These are phyloP conservation scores for Ommatoiulus sabulosus DNA, from an alignment of 2,888 invertebrate genomes.

Conservation along the genomic window DNA sequence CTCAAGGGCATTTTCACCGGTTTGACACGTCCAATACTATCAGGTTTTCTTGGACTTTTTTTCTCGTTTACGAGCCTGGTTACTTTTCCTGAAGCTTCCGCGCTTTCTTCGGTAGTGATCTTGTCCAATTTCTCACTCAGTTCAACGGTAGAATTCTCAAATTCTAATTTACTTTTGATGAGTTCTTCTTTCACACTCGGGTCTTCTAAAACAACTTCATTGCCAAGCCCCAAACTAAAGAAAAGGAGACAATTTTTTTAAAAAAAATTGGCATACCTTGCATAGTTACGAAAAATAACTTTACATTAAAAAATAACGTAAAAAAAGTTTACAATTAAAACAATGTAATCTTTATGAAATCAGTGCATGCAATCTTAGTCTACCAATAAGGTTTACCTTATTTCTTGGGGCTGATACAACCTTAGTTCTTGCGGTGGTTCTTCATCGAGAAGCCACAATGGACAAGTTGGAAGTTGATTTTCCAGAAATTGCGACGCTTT, in stretches of 20 bases:
- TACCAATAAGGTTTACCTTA: background rate
- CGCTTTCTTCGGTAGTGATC: background rate
- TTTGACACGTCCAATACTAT: background rate
- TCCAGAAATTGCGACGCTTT: conserved; percentile 82
- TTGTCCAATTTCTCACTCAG: background rate
- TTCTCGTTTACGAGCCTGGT: no score
- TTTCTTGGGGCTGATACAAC: conserved; percentile 69
- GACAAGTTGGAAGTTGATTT: conserved; percentile 78
- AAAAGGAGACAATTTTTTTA: background rate
- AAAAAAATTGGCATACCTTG: no score
- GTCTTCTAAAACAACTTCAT: conserved; percentile 26
- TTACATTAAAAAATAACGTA: no score
- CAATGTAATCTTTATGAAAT: no score
- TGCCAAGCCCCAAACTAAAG: background rate
- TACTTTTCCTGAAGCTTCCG: background rate
- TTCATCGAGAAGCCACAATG: conserved; percentile 83
- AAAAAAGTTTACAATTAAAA: no score
- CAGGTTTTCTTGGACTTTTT: no score
- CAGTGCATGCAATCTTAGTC: no score
- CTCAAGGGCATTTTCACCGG: background rate
- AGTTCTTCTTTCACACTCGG: background rate
- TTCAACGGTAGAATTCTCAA: background rate
- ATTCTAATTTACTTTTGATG: background rate
- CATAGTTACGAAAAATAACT: no score
- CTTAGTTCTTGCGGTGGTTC: conserved; percentile 74